These are phyloP conservation scores for Rostrhamus sociabilis DNA, from an alignment of 2,797 vertebrate species.

Conservation along the genomic window DNA sequence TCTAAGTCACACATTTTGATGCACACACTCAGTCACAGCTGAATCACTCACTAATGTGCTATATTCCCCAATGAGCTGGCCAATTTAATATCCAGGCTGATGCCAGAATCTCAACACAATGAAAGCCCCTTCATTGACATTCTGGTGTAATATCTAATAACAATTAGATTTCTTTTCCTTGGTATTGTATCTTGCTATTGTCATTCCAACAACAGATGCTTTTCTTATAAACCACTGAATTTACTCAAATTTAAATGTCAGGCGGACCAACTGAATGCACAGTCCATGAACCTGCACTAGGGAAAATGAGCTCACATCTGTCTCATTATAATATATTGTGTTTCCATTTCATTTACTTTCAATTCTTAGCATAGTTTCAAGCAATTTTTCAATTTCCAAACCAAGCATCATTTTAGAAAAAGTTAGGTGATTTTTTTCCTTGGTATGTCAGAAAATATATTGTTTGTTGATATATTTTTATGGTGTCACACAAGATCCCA, in stretches of 20 bases:
- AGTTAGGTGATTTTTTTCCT: background rate
- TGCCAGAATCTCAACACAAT: conserved; percentile 56
- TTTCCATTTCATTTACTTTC: conserved; percentile 68
- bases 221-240: conserved; percentile 70
- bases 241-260: conserved; percentile 74
- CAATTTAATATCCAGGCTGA: conserved; percentile 58
- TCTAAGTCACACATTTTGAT: conserved; percentile 9
- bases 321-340: conserved; percentile 62
- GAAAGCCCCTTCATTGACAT: conserved; percentile 57
- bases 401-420: background rate
- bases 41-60: conserved; percentile 59
- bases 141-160: conserved; percentile 34
- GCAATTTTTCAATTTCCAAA: conserved; percentile 60
- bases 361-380: conserved; percentile 41
- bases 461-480: background rate
- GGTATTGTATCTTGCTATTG: conserved; percentile 59
- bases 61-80: conserved; percentile 55
- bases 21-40: conserved; percentile 33
- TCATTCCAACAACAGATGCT: conserved; percentile 70
- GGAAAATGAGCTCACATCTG: conserved; percentile 64
- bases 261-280: conserved; percentile 47
- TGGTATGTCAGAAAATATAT: background rate
- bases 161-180: conserved; percentile 60
- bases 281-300: conserved; percentile 31
- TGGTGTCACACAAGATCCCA: background rate